A percentile compares a stretch with the other conserved stretches of the same genome.
These are phyloP conservation scores for Himalopsyche japonica DNA, from an alignment of 2,888 invertebrate species.

Conservation along the genomic window DNA sequence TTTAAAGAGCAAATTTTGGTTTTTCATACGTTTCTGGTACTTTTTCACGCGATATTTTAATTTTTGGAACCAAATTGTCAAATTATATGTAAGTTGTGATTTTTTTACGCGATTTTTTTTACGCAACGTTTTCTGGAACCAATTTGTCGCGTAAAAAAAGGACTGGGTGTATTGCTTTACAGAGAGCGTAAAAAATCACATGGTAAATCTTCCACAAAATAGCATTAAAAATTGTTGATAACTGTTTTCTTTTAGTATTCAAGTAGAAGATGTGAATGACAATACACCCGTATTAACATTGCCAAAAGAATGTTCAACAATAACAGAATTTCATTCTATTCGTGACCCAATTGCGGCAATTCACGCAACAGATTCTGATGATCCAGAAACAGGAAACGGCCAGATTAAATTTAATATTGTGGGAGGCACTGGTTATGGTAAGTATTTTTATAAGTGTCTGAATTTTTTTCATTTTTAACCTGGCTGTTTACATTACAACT, in stretches of 20 bases:
- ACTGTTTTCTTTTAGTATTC: constrained; percentile 61
- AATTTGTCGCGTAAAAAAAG: too few species aligned
- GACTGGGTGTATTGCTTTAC: too few species aligned
- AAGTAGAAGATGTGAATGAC: constrained; percentile 84
- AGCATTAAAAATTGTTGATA: neutral
- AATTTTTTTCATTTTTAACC: neutral
- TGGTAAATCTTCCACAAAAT: neutral
- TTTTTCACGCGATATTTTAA: too few species aligned
- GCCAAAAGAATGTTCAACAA: constrained; percentile 72
- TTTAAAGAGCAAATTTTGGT: too few species aligned
- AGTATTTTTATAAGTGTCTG: constrained; percentile 1
- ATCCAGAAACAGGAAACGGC: constrained; percentile 79
- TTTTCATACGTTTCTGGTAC: too few species aligned
- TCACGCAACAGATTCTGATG: constrained; percentile 82
- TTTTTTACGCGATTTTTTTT: too few species aligned
- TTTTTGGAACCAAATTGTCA: too few species aligned
- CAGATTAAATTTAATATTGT: constrained; percentile 71
- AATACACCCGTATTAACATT: constrained; percentile 75
- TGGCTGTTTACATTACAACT: neutral
- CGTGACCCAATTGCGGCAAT: constrained; percentile 76
- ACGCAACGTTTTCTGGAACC: too few species aligned
- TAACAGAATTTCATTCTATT: constrained; percentile 88
- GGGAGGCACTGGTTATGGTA: constrained; percentile 73
- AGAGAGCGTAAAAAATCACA: neutral
- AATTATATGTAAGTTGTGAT: too few species aligned